Evolutionary conservation across 2,113 vertebrate genomes (phyloP), one percentile per base, ranked within the genome.

Genomic region (Plectropomus leopardus): DNA sequence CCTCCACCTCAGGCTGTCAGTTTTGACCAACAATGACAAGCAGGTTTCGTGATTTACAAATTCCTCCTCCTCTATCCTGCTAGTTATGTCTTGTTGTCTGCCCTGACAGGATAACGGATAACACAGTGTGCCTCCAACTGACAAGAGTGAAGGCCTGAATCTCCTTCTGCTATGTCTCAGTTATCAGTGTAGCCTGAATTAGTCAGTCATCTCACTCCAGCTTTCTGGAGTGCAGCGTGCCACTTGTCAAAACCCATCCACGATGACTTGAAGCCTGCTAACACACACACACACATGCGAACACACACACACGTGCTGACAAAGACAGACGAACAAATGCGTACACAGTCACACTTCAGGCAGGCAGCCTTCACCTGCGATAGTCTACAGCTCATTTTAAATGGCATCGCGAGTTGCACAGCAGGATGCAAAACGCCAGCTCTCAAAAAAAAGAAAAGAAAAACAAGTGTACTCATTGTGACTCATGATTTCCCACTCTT

Each of bases 171-270:
- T 83, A 80, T 42, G 21, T 85, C 88, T 90, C 89, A 58, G 85
- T 92, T 91, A 89, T 85, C 78, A 76, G 16, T 30, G 3, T 76
- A 83, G 70, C 72, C 86, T 80, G 87, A 88, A 85, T 91, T 89
- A 92, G 81, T 87, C 89, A 77, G 84, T 90, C 86, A 80, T 89
- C 78, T 80, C 84, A 34, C 71, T 79, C 28, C 66, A 61, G 86
- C 87, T 89, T 84, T 89, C 71, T 76, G 64, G 64, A 84, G 82
- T 75, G 85, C 78, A 72, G 72, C 55, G 30, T 87, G 85, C 89
- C 91, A 90, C 85, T 89, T 92, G 90, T 92, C 92, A 91, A 82
- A 85, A 86, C 77, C 30, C 55, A 88, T 91, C 86, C 72, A 10
- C 7, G 1, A 51, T 78, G 79, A 86, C 86, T 90, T 83, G 88